Base-by-base conservation (phyloP, 2,888 invertebrate species). In the Baronia brevicornis region DNA sequence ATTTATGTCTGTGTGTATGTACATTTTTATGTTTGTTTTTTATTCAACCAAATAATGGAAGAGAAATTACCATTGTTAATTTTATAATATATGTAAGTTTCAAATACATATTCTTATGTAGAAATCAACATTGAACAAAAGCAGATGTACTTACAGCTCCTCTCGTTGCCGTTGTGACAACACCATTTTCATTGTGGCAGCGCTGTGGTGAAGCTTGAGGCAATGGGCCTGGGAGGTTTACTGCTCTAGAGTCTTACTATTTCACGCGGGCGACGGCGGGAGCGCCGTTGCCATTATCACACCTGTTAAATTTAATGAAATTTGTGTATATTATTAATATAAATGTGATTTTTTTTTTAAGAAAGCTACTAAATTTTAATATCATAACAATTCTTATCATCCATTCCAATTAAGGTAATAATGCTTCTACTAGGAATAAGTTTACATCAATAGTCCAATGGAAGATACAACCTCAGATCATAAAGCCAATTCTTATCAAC, bases 131-230 rank as follows among this genome's bases (percentile, higher is more conserved):
- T 3, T 3, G 9, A 20, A n/a, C 33, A 34, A 22, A 33, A 25
- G 1, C 24, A 36, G 33, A 42, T n/a, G 35, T 58, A 95, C 97
- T 96, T 87, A 97, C 98, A 98, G 92, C 93, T 98, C 97, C 91
- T 98, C 98, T 90, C 96, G 94, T 92, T 98, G 97, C 89, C 97
- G 95, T 91, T 97, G 97, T 86, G 97, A 97, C 90, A 98, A 91
- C 89, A 97, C 97, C 97, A 98, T 98, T 95, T 95, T 96, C 96
- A 95, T 95, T 86, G 88, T 91, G 88, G 84, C 87, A 66, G 85
- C n/a, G n/a, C n/a, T n/a, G n/a, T n/a, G 68, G 57, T 72, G 60
- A 61, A 62, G 59, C 67, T 62, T 54, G 62, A 64, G 69, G 66
- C 73, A 64, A 69, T 66, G 58, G 62, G 69, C 70, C 72, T 70